Evolutionary conservation across 2,888 invertebrate genomes (phyloP).

Genomic region (Dicroscelio sp.): DNA sequence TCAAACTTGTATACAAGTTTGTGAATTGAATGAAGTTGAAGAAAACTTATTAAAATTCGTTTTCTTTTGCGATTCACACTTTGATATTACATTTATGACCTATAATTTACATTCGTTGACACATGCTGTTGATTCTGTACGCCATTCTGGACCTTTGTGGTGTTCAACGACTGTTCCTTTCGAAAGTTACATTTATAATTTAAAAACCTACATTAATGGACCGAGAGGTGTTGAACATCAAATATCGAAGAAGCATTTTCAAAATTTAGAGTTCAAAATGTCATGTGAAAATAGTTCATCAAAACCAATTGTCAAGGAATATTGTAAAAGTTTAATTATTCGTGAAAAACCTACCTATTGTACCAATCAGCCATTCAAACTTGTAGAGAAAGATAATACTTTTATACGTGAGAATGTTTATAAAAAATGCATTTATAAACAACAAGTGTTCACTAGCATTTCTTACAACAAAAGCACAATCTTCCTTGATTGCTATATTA

Average conservation of each 20-base stretch:
- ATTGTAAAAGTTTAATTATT: neutral
- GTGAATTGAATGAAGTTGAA: slow-evolving; percentile 29
- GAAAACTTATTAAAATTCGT: slow-evolving; percentile 25
- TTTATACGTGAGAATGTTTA: slow-evolving; percentile 1
- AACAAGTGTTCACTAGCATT: neutral
- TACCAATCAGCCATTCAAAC: neutral
- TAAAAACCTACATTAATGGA: slow-evolving; percentile 23
- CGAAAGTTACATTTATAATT: slow-evolving; percentile 25
- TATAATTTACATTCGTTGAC: slow-evolving; percentile 33
- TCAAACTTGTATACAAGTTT: neutral
- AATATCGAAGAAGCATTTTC: slow-evolving; percentile 11
- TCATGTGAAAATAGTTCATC: neutral
- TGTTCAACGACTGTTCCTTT: slow-evolving; percentile 21
- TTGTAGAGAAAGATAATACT: neutral
- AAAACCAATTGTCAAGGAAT: neutral
- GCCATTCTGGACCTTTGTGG: slow-evolving; percentile 34
- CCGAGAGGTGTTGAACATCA: slow-evolving; percentile 35
- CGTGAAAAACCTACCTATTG: neutral
- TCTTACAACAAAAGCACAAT: neutral
- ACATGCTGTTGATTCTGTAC: slow-evolving; percentile 25
- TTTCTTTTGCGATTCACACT: neutral
- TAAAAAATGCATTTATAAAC: slow-evolving; percentile 18
- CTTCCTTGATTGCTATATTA: neutral
- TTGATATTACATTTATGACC: slow-evolving; percentile 4
- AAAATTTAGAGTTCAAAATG: neutral